A percentile compares a stretch with the other conserved stretches of the same genome.
Conservation (phyloP, 2,797 vertebrate species). For the Podarcis lilfordi region DNA sequence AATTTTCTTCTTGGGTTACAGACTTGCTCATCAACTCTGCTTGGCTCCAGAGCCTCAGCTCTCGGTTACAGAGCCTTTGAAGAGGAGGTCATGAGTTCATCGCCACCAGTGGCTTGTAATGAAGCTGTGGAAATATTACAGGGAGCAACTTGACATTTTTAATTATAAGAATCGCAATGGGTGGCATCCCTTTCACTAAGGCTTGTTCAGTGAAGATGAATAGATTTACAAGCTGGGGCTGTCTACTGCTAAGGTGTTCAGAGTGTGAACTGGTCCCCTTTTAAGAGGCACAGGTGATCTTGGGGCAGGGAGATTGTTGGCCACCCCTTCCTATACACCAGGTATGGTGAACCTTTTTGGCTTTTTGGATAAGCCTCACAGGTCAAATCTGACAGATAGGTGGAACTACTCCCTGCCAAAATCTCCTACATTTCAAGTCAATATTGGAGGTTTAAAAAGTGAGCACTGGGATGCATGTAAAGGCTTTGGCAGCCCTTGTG, state of each 20-base stretch:
- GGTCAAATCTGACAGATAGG: too few species aligned
- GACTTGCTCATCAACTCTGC: background rate
- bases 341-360: too few species aligned
- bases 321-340: background rate
- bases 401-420: too few species aligned
- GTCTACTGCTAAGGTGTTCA: background rate
- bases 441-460: too few species aligned
- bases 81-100: background rate
- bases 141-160: background rate
- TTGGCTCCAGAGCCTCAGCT: background rate
- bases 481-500: too few species aligned
- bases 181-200: background rate
- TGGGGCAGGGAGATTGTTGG: background rate
- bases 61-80: background rate
- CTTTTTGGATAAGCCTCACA: too few species aligned
- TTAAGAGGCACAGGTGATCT: background rate
- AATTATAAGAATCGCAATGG: background rate
- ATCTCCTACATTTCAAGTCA: too few species aligned
- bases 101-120: background rate
- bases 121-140: background rate
- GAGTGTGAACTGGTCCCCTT: background rate
- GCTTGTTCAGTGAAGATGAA: background rate
- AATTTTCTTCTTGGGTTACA: background rate
- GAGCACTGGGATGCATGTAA: too few species aligned
- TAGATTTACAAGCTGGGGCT: background rate